Conservation (phyloP, 2,888 invertebrate genomes). For the Malthinus flaveolus region DNA sequence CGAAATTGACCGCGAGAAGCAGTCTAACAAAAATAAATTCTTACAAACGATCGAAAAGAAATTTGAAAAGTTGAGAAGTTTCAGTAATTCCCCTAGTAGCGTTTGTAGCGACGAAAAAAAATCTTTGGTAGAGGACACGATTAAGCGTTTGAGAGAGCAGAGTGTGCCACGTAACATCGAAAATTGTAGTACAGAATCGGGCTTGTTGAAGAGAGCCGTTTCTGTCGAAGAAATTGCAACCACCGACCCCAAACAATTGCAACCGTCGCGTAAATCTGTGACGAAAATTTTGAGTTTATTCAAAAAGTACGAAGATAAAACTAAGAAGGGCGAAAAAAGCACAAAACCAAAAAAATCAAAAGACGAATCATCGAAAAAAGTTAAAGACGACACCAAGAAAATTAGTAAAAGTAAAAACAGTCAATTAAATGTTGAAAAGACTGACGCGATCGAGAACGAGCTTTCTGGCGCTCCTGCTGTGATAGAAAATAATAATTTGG, state of each 20-base stretch:
- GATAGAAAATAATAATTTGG: slow-evolving; percentile 25
- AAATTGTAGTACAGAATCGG: slow-evolving; percentile 63
- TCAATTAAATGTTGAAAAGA: slow-evolving; percentile 29
- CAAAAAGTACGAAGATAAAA: slow-evolving; percentile 66
- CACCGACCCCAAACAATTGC: slow-evolving; percentile 53
- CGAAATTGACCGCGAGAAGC: slow-evolving; percentile 36
- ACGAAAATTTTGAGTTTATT: slow-evolving; percentile 78
- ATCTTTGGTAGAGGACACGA: slow-evolving; percentile 59
- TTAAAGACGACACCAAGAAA: slow-evolving; percentile 37
- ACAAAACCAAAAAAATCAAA: slow-evolving; percentile 38
- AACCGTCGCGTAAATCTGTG: slow-evolving; percentile 66
- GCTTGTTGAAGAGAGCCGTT: slow-evolving; percentile 70
- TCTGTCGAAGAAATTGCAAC: slow-evolving; percentile 70
- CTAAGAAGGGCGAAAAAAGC: slow-evolving; percentile 39
- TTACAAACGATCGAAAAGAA: slow-evolving; percentile 78
- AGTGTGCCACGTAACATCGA: slow-evolving; percentile 63
- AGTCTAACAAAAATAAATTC: slow-evolving; percentile 58
- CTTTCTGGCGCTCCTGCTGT: slow-evolving; percentile 34
- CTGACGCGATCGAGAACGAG: slow-evolving; percentile 24
- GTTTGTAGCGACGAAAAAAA: slow-evolving; percentile 48
- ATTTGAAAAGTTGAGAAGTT: slow-evolving; percentile 66
- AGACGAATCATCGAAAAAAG: slow-evolving; percentile 37
- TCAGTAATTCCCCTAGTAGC: slow-evolving; percentile 53
- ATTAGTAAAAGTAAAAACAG: slow-evolving; percentile 24
- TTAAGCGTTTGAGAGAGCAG: slow-evolving; percentile 66